phyloP scores from a whole-genome alignment of 2,888 invertebrate species.

The Leptarthrus brevirostris region DNA sequence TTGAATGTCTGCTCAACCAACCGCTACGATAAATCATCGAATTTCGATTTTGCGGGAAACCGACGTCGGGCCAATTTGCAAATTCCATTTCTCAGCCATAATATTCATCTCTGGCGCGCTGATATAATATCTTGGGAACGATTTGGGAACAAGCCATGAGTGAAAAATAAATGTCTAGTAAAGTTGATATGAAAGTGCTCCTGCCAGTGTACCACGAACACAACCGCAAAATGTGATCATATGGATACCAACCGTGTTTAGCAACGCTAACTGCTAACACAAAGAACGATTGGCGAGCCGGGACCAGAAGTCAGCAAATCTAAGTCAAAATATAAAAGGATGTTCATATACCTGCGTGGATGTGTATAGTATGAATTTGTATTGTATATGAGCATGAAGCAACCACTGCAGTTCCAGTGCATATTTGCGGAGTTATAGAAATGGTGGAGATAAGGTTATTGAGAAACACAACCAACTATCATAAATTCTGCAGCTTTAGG shows the following conservation, averaged over 20 bases:
- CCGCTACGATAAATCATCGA: conserved; percentile 51
- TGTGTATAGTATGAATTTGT: too few species aligned
- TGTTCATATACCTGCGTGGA: background rate
- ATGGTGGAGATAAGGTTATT: conserved; percentile 38
- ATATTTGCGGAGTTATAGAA: background rate
- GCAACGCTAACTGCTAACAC: background rate
- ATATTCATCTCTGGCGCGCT: conserved; percentile 12
- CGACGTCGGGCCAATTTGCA: conserved; percentile 52
- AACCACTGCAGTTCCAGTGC: background rate
- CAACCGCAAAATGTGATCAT: background rate
- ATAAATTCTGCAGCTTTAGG: conserved; percentile 18
- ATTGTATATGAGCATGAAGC: too few species aligned
- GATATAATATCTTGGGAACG: conserved; percentile 47
- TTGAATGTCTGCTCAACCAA: conserved; percentile 50
- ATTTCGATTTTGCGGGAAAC: conserved; percentile 49
- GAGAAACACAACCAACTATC: conserved; percentile 15
- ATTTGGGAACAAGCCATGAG: conserved; percentile 53
- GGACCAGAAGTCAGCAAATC: background rate
- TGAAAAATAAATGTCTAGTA: conserved; percentile 52
- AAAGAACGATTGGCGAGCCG: background rate
- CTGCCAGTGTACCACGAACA: background rate
- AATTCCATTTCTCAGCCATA: conserved; percentile 50
- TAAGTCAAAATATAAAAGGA: too few species aligned
- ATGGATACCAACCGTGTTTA: background rate
- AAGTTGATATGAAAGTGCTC: conserved; percentile 43